These are phyloP conservation scores for Virgularia gustaviana DNA, from an alignment of 92 coral and sea anemone genomes.

Conservation along the genomic window DNA sequence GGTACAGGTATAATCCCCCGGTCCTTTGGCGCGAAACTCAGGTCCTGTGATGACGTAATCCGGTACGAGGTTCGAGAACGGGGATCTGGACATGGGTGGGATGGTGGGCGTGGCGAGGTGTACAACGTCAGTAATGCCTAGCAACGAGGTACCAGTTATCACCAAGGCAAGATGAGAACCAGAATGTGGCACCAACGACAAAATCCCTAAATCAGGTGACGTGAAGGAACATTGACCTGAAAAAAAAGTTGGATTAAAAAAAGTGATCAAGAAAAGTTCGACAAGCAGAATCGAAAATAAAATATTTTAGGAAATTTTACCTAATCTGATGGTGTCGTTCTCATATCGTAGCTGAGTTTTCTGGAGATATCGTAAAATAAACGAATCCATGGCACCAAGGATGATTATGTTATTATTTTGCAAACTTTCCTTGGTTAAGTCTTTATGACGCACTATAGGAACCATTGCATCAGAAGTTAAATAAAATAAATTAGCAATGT, in stretches of 20 bases:
- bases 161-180: constrained; percentile 77
- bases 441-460: constrained; percentile 63
- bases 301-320: constrained; percentile 42
- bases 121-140: constrained; percentile 72
- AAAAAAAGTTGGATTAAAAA: background rate
- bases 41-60: constrained; percentile 98
- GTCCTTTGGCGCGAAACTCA: constrained; percentile 83
- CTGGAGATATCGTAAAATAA: constrained; percentile 61
- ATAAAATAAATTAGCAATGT: constrained; percentile 82
- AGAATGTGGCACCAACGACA: constrained; percentile 84
- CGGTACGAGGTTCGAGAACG: constrained; percentile 94
- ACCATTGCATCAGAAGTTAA: constrained; percentile 82
- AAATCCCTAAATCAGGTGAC: constrained; percentile 65
- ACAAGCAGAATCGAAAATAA: too few relatives aligned
- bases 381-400: constrained; percentile 67
- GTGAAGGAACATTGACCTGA: constrained; percentile 62
- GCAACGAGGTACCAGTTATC: constrained; percentile 80
- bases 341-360: constrained; percentile 56
- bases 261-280: background rate
- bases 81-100: constrained; percentile 97
- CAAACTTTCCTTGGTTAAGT: constrained; percentile 61
- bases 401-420: constrained; percentile 73
- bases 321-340: constrained; percentile 46
- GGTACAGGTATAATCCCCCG: constrained; percentile 86
- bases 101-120: constrained; percentile 90